These are phyloP conservation scores for Uloborus diversus DNA, from an alignment of 1,140 invertebrate species.

Conservation along the genomic window DNA sequence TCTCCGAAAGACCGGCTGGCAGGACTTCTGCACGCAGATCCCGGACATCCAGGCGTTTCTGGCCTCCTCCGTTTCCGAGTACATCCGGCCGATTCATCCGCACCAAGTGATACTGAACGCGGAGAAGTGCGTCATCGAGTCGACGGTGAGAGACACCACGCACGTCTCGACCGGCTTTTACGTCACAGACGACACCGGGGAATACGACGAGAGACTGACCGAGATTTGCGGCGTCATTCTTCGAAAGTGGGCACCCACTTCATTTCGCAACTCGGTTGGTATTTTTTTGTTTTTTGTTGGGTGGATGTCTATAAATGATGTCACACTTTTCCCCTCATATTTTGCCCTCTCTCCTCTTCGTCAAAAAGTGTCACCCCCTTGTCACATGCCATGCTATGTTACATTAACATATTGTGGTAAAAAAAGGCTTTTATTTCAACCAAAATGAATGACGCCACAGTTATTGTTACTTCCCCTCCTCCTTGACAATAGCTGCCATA, in stretches of 20 bases:
- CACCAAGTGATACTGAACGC: slow-evolving; percentile 25
- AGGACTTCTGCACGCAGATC: slow-evolving; percentile 15
- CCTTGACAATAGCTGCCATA: no score
- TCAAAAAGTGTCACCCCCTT: no score
- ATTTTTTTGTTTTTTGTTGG: no score
- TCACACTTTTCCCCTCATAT: no score
- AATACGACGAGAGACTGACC: slow-evolving; percentile 36
- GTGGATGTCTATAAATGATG: no score
- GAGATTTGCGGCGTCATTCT: slow-evolving; percentile 39
- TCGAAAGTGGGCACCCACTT: slow-evolving; percentile 34
- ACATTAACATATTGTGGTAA: no score
- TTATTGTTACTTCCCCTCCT: no score
- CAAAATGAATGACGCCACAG: no score
- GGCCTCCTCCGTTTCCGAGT: slow-evolving; percentile 9
- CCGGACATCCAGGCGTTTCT: slow-evolving; percentile 23
- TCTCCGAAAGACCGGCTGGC: slow-evolving; percentile 25
- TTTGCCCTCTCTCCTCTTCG: no score
- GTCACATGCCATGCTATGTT: no score
- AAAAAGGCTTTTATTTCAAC: no score
- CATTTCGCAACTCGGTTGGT: slow-evolving; percentile 30
- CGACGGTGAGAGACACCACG: background rate
- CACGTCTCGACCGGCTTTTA: slow-evolving; percentile 15
- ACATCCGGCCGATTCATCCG: slow-evolving; percentile 18
- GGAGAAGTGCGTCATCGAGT: background rate
- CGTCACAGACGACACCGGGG: slow-evolving; percentile 32